These are phyloP conservation scores for Sebastes minor DNA, from an alignment of 2,797 vertebrate genomes.

Conservation along the genomic window DNA sequence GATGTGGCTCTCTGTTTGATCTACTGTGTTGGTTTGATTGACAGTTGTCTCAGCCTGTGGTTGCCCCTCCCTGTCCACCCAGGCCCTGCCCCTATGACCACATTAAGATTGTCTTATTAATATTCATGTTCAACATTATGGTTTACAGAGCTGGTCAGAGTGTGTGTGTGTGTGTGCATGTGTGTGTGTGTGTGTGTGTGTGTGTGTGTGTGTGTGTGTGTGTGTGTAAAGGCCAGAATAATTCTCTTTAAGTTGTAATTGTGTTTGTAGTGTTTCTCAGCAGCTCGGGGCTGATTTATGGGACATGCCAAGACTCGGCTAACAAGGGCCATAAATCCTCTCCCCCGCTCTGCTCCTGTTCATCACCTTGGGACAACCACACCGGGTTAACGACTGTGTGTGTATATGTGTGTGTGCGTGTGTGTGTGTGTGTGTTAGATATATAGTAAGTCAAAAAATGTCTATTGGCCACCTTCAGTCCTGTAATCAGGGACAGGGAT, in stretches of 20 bases:
- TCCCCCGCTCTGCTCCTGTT: conserved; percentile 54
- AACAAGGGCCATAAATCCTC: conserved; percentile 76
- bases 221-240: conserved; percentile 18
- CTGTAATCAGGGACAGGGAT: neutral
- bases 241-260: conserved; percentile 66
- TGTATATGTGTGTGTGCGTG: neutral
- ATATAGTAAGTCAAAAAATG: neutral
- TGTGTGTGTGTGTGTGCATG: neutral
- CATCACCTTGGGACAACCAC: conserved; percentile 41
- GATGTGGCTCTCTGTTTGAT: neutral
- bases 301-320: conserved; percentile 65
- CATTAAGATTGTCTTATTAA: neutral
- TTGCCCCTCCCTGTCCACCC: neutral
- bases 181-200: neutral
- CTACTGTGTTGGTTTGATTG: neutral
- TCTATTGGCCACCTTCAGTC: neutral
- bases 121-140: neutral
- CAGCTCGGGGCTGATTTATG: conserved; percentile 73
- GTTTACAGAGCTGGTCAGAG: conserved; percentile 2
- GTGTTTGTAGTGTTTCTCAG: conserved; percentile 62
- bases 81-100: neutral
- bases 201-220: neutral
- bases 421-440: neutral
- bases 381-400: conserved; percentile 7
- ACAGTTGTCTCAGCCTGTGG: neutral